A percentile compares a stretch with the other conserved stretches of the same genome.
phyloP scores from a whole-genome alignment of 2,888 invertebrate genomes.

The Andrena flavipes region DNA sequence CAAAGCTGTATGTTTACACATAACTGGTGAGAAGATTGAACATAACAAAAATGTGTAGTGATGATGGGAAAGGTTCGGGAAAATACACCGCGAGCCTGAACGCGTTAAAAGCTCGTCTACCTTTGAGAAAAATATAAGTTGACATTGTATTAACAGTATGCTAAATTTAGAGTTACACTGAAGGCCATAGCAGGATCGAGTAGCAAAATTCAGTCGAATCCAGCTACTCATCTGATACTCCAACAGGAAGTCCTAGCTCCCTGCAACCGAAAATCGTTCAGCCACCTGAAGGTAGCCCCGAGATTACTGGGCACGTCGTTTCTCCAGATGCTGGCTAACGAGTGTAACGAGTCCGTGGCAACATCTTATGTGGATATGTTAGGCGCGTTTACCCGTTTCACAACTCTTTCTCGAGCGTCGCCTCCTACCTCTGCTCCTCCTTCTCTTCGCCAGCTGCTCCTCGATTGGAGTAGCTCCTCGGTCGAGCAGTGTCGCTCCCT shows the following conservation, averaged over 20 bases:
- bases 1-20: no score
- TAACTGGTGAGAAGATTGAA: no score
- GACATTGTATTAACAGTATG: no score
- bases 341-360: conserved; percentile 56
- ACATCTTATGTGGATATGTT: conserved; percentile 61
- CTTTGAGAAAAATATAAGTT: no score
- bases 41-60: no score
- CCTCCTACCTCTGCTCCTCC: conserved; percentile 65
- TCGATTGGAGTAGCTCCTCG: conserved; percentile 66
- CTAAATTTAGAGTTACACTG: no score
- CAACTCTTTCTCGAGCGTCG: conserved; percentile 67
- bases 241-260: background rate
- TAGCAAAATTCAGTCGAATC: background rate
- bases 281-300: background rate
- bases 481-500: conserved; percentile 33
- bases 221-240: no score
- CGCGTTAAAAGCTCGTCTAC: no score
- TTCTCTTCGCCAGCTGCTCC: conserved; percentile 54
- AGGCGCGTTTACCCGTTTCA: conserved; percentile 65
- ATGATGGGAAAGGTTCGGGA: no score
- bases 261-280: conserved; percentile 4
- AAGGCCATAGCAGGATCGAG: no score
- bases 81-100: no score
- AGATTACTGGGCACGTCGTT: background rate
- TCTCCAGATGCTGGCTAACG: conserved; percentile 17